phyloP scores from a whole-genome alignment of 2,888 invertebrate species.

The Andrena hattorfiana region DNA sequence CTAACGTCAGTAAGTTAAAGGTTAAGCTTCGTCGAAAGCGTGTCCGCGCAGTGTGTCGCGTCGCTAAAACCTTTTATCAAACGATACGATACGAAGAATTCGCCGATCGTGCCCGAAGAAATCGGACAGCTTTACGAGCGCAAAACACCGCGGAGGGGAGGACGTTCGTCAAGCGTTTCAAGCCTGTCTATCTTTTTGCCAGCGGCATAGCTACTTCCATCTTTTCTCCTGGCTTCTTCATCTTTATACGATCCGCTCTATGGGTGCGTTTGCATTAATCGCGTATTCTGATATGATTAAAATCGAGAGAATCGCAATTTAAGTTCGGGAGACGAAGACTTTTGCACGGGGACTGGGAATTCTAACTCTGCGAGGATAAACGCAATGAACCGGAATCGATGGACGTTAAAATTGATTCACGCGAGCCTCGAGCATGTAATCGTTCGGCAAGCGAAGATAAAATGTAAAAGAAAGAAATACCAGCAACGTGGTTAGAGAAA shows the following conservation, averaged over 20 bases:
- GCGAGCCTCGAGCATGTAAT: constrained; percentile 40
- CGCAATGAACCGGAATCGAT: neutral
- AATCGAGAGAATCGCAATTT: neutral
- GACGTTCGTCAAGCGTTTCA: constrained; percentile 63
- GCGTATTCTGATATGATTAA: constrained; percentile 33
- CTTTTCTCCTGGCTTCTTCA: neutral
- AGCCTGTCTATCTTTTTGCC: constrained; percentile 50
- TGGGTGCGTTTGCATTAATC: constrained; percentile 43
- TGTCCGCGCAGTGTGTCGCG: constrained; percentile 4
- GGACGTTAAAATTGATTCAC: constrained; percentile 15
- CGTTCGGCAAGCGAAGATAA: constrained; percentile 43
- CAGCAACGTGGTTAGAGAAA: constrained; percentile 30
- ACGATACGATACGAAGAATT: constrained; percentile 54
- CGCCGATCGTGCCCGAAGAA: constrained; percentile 46
- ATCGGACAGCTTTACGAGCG: constrained; percentile 67
- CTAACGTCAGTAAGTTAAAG: constrained; percentile 53
- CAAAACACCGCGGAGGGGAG: constrained; percentile 53
- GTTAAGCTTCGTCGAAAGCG: constrained; percentile 42
- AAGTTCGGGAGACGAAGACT: neutral
- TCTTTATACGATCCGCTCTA: constrained; percentile 32
- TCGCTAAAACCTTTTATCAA: constrained; percentile 48
- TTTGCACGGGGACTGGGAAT: neutral
- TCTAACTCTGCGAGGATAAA: neutral
- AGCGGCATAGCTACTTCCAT: constrained; percentile 30
- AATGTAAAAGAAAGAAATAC: constrained; percentile 39